These are phyloP conservation scores for Leistus spinibarbis DNA, from an alignment of 2,888 invertebrate genomes.

Conservation along the genomic window DNA sequence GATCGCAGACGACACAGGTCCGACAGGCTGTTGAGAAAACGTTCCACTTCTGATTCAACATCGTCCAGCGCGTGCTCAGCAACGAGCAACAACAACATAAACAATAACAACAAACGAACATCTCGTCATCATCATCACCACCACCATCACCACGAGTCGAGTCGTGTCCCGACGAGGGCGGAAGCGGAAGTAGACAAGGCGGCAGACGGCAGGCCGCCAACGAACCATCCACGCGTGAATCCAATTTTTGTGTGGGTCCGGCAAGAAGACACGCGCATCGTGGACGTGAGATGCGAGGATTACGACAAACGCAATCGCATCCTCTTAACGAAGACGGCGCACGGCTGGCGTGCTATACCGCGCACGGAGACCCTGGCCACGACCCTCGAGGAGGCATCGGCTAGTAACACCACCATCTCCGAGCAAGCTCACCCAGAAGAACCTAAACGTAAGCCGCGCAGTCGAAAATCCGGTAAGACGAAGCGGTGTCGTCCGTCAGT, in stretches of 20 bases:
- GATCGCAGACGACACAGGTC: slow-evolving; percentile 54
- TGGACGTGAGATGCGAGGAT: slow-evolving; percentile 85
- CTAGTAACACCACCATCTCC: slow-evolving; percentile 57
- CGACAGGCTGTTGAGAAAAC: slow-evolving; percentile 45
- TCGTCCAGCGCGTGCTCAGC: slow-evolving; percentile 42
- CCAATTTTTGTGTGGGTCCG: slow-evolving; percentile 87
- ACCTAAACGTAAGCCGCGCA: slow-evolving; percentile 37
- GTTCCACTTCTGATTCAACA: slow-evolving; percentile 41
- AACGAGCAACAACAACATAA: slow-evolving; percentile 45
- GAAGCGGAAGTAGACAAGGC: slow-evolving; percentile 35
- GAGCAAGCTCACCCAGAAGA: slow-evolving; percentile 37
- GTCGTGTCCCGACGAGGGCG: neutral
- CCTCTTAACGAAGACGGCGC: slow-evolving; percentile 78
- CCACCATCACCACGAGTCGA: neutral
- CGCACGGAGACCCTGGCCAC: slow-evolving; percentile 70
- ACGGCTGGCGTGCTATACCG: slow-evolving; percentile 84
- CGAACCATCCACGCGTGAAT: slow-evolving; percentile 69
- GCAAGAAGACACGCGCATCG: slow-evolving; percentile 78
- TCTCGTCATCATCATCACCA: slow-evolving; percentile 33
- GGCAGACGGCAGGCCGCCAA: slow-evolving; percentile 48
- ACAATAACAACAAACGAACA: slow-evolving; percentile 46
- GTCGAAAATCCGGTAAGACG: slow-evolving; percentile 45
- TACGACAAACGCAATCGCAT: slow-evolving; percentile 86
- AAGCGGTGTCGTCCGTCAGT: slow-evolving; percentile 40
- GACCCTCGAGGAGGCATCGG: slow-evolving; percentile 55